phyloP scores from a whole-genome alignment of 2,113 vertebrate species.

The Coregonus clupeaformis region DNA sequence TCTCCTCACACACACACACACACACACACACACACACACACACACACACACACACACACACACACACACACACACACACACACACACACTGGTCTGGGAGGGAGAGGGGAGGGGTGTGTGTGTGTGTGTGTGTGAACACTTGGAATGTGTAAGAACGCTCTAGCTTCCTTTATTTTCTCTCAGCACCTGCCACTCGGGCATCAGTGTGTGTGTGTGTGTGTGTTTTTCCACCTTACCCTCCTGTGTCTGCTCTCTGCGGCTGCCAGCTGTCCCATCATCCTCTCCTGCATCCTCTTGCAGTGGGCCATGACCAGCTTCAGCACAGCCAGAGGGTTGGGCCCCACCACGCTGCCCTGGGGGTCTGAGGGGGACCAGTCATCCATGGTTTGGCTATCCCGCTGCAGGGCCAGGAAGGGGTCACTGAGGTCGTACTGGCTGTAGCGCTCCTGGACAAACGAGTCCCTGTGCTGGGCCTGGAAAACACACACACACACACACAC shows the following conservation, averaged over 20 bases:
- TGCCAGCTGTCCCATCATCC: slow-evolving; percentile 90
- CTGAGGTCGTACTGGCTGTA: slow-evolving; percentile 95
- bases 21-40: background rate
- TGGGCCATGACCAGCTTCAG: slow-evolving; percentile 94
- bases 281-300: slow-evolving; percentile 95
- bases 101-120: background rate
- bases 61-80: slow-evolving; percentile 6
- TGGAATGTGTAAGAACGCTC: background rate
- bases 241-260: slow-evolving; percentile 91
- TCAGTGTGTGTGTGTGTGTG: background rate
- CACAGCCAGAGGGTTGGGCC: slow-evolving; percentile 87
- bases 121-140: no score
- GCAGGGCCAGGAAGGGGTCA: slow-evolving; percentile 91
- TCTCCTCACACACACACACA: slow-evolving; percentile 1
- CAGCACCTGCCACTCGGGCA: background rate
- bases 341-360: slow-evolving; percentile 73
- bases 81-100: background rate
- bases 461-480: slow-evolving; percentile 87
- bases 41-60: background rate
- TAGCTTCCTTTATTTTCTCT: background rate
- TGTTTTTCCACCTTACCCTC: slow-evolving; percentile 72
- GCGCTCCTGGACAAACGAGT: slow-evolving; percentile 91
- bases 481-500: slow-evolving; percentile 25
- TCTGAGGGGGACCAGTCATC: slow-evolving; percentile 61
- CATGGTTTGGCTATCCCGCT: slow-evolving; percentile 87